phyloP scores from a whole-genome alignment of 2,797 vertebrate genomes.

The Pteronotus mesoamericanus region DNA sequence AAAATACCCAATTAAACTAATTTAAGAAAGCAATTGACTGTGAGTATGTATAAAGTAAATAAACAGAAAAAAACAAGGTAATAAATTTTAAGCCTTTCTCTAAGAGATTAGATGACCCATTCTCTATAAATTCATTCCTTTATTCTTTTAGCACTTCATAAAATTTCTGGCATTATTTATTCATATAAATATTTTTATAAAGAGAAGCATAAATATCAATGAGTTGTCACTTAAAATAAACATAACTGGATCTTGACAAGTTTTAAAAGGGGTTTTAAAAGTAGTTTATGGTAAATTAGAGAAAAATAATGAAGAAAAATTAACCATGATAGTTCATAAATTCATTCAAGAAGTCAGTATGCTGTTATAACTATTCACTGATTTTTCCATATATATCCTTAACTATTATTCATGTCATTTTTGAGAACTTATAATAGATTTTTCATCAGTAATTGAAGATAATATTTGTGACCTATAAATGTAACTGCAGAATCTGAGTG shows the following conservation, averaged over 20 bases:
- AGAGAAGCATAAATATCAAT: neutral
- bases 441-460: neutral
- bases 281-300: neutral
- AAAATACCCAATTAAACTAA: neutral
- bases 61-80: neutral
- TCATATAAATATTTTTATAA: neutral
- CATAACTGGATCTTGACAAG: neutral
- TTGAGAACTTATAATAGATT: neutral
- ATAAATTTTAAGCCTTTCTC: neutral
- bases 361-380: neutral
- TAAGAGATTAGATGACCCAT: neutral
- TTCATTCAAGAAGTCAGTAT: neutral
- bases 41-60: neutral
- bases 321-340: neutral
- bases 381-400: neutral
- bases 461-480: neutral
- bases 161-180: neutral
- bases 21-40: neutral
- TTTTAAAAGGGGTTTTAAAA: neutral
- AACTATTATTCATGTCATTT: neutral
- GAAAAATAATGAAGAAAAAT: neutral
- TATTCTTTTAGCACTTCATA: neutral
- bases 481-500: neutral
- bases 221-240: neutral
- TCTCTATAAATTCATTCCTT: neutral